Evolutionary conservation across 2,797 vertebrate species (phyloP), one percentile per base, ranked within the genome.

Genomic region (Mallotus villosus): DNA sequence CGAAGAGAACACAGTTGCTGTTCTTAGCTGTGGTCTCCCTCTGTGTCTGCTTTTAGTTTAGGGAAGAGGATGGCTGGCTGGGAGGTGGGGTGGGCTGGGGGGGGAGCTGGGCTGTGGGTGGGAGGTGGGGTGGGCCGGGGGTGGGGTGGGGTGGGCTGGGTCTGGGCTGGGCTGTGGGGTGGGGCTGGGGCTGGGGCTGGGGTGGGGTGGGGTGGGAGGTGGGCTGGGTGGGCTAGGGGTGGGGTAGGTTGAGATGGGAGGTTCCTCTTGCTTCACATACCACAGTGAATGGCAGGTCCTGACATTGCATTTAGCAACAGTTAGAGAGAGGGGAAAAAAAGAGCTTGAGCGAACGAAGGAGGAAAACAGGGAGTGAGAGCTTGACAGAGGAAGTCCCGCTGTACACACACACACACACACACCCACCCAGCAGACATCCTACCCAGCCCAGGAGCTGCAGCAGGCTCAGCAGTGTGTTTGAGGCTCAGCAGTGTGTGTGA

Each of bases 301-400:
- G 89, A 86, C 79, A 91, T 76, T 76, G 79, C 75, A 85, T 92
- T 92, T 89, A 83, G 73, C 78, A 73, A 80, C 82, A 79, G 74
- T 65, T 70, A 68, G 65, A 69, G 63, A 51, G 53, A 66, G 46
- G 64, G 65, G 64, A 75, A 61, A 60, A 72, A 67, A 51, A 70
- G 62, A 65, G 14, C 57, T 46, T 29, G 73, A 77, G 60, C 55
- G 72, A 76, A 63, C 74, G 68, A 78, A 70, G 78, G 19, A 57
- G 68, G 49, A 61, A 79, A 75, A 68, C 70, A 70, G 69, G 67
- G 72, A 83, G 84, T 67, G 70, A 77, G 76, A 57, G 58, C 66
- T 16, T 71, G 74, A 78, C 74, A 75, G 83, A 82, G 77, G 76
- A 71, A 84, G 78, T 62, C 24, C 4, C 80, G 49, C 76, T 14